Evolutionary conservation across 2,888 invertebrate species (phyloP).

Genomic region (Lamellibrachia satsuma): DNA sequence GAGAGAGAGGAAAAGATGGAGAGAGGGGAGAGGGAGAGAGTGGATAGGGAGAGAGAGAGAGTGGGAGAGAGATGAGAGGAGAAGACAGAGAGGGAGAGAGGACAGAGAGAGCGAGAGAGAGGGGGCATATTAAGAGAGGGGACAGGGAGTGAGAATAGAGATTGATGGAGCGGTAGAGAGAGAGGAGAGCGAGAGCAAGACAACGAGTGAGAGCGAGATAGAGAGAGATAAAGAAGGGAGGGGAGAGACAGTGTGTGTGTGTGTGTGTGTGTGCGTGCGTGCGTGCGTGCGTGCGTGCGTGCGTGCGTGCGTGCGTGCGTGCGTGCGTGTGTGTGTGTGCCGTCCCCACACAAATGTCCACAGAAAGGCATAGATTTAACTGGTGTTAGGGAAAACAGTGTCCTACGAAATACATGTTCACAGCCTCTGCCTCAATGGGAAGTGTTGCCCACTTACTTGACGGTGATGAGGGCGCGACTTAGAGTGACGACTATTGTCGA

Average conservation of each 20-base stretch:
- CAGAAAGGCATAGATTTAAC: too few species aligned
- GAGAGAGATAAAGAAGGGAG: background rate
- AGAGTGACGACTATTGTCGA: conserved; percentile 5
- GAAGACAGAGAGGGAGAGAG: too few species aligned
- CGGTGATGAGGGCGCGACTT: background rate
- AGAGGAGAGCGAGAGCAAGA: conserved; percentile 18
- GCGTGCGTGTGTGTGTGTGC: background rate
- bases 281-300: background rate
- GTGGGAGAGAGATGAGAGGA: background rate
- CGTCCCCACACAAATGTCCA: too few species aligned
- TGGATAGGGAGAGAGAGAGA: background rate
- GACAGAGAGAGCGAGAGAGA: background rate
- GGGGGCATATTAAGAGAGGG: too few species aligned
- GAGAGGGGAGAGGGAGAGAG: too few species aligned
- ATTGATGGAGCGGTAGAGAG: background rate
- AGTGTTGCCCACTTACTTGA: background rate
- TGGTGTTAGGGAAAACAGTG: background rate
- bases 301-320: background rate
- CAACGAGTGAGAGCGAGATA: background rate
- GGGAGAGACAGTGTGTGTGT: background rate
- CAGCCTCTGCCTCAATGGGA: background rate
- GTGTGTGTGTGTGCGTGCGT: background rate
- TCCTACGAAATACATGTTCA: background rate
- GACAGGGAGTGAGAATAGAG: background rate
- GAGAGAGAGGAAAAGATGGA: conserved; percentile 17